phyloP scores from a whole-genome alignment of 2,888 invertebrate genomes.

The Tenthredo distinguenda region DNA sequence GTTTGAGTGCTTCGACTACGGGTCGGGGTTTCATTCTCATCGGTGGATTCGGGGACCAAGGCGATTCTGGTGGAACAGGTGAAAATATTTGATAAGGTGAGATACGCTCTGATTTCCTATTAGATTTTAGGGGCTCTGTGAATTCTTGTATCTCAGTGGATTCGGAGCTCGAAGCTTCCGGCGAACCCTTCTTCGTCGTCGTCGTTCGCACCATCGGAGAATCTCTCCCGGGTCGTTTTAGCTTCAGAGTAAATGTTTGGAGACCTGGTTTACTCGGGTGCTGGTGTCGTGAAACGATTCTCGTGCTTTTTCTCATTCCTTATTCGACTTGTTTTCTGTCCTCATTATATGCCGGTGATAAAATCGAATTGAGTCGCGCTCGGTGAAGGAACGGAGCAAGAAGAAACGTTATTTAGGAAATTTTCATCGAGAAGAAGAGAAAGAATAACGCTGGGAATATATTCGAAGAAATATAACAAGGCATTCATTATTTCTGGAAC shows the following conservation, averaged over 20 bases:
- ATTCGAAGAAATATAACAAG: not conserved
- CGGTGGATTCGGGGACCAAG: not conserved
- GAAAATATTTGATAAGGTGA: not conserved
- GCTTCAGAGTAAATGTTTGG: not conserved
- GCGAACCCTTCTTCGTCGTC: not conserved
- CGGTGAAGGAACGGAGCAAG: not conserved
- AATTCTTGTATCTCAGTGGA: not conserved
- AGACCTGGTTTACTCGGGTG: not conserved
- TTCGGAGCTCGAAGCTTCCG: not conserved
- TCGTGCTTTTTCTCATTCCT: not conserved
- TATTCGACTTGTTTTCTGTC: not conserved
- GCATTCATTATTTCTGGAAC: not conserved
- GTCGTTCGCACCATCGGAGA: not conserved
- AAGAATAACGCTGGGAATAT: not conserved
- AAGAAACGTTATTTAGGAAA: not conserved
- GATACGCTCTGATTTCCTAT: not conserved
- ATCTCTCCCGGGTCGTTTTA: not conserved
- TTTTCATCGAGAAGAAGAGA: not conserved
- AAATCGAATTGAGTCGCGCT: not conserved
- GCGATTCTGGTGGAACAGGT: no score
- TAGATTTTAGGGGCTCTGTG: not conserved
- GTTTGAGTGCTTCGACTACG: not conserved
- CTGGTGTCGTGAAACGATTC: not conserved
- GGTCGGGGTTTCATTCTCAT: not conserved
- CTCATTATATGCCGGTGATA: not conserved